Conservation (phyloP, 2,113 vertebrate genomes). For the Ceuthmochares aereus region DNA sequence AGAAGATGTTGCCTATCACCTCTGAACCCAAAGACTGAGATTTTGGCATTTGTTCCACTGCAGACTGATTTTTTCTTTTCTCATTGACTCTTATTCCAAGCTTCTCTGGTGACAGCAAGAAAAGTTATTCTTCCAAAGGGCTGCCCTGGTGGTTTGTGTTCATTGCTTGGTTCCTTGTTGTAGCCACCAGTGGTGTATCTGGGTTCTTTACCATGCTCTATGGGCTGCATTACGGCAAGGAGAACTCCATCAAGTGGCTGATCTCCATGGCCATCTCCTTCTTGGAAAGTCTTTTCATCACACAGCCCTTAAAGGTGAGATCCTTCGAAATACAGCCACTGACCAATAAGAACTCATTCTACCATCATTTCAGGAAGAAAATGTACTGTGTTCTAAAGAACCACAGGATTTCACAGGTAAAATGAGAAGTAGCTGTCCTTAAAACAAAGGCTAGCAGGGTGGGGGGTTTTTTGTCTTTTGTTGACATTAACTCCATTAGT, state of each 20-base stretch:
- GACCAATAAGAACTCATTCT: neutral
- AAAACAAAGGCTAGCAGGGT: neutral
- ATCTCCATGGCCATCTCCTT: constrained; percentile 93
- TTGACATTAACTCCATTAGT: neutral
- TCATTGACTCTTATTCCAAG: constrained; percentile 44
- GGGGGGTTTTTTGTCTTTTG: neutral
- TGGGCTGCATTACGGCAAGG: constrained; percentile 88
- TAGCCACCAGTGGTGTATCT: constrained; percentile 83
- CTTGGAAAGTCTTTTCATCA: constrained; percentile 93
- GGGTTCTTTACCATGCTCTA: constrained; percentile 96
- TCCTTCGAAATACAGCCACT: neutral
- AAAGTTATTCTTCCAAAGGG: constrained; percentile 70
- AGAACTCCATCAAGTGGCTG: constrained; percentile 91
- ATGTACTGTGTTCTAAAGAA: neutral
- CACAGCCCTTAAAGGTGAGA: constrained; percentile 92
- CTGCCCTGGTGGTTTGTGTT: constrained; percentile 95
- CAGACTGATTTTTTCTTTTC: neutral
- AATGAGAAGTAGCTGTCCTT: neutral
- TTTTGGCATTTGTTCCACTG: neutral
- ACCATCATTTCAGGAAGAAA: neutral
- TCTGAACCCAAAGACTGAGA: neutral
- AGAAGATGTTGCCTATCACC: neutral
- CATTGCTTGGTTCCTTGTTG: constrained; percentile 90
- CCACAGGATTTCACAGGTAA: neutral
- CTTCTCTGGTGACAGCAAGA: constrained; percentile 64